Evolutionary conservation across 1,140 invertebrate genomes (phyloP), one percentile per base, ranked within the genome.

Genomic region (Helicoverpa zea): DNA sequence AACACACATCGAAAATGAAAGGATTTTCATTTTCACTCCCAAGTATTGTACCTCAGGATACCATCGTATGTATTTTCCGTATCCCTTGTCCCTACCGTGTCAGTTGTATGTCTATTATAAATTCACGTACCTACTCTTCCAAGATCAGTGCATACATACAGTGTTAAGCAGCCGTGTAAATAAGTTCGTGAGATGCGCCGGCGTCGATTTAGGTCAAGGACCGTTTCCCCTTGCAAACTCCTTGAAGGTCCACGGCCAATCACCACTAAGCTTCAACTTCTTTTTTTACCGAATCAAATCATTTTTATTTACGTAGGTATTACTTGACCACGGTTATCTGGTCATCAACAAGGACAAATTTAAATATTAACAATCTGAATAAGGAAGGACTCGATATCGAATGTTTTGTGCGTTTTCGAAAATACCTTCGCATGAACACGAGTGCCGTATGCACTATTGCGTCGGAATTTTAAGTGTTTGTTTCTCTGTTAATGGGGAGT

Each of bases 241-340:
- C 93, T 94, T 94, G 89, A 88, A 83, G 78, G 12, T 63, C 78
- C 83, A 87, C 89, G 93, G 92, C 91, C 93, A 93, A 87, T 94
- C 91, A 93, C 92, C 92, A 94, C 43, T 79, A 87, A 63, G 59
- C 80, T 80, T n/a, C n/a, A 74, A 73, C 64, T 87, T 87, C 85
- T 88, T 92, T 90, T 92, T 92, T 87, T 89, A 90, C 84, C 83
- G 86, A 93, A 94, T 93, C 89, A 94, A 94, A 93, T 94, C 91
- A 93, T 92, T 93, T 92, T 94, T 93, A 92, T 94, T 92, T 93
- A 89, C 89, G 89, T 83, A 80, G 72, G 78, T 91, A 91, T 92
- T 86, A 87, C 88, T 89, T 90, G 89, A 88, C 91, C 83, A 84
- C 87, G 89, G 89, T 90, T 90, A 90, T 91, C 89, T 91, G 89